Evolutionary conservation across 1,140 invertebrate species (phyloP).

Genomic region (Apolygus lucorum): DNA sequence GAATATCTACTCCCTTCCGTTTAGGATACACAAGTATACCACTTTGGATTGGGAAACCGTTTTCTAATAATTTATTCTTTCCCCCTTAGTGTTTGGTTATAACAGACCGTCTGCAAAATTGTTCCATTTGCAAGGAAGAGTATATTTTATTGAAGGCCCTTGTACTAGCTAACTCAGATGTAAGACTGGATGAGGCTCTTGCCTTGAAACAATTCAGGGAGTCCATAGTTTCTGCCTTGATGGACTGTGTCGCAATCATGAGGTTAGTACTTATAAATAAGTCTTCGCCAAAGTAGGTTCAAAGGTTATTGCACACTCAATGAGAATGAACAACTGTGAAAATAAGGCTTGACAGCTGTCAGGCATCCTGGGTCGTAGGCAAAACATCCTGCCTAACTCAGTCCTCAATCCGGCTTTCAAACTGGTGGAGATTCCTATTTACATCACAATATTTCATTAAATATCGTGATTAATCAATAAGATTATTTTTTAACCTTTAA

Average conservation of each 20-base stretch:
- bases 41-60: no score
- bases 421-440: background rate
- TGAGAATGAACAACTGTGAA: background rate
- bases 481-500: no score
- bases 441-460: background rate
- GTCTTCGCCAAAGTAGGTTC: background rate
- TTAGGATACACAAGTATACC: no score
- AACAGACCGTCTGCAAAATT: conserved; percentile 72
- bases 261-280: conserved; percentile 42
- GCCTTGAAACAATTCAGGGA: conserved; percentile 80
- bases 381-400: no score
- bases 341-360: background rate
- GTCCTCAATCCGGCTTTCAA: no score
- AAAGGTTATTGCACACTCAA: background rate
- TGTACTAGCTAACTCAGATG: conserved; percentile 85
- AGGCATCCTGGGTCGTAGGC: no score
- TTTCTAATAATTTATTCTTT: conserved; percentile 1
- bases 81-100: conserved; percentile 67
- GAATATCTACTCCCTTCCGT: no score
- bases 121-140: conserved; percentile 78
- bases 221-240: conserved; percentile 70
- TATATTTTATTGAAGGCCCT: conserved; percentile 88
- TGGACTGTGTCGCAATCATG: conserved; percentile 73
- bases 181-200: conserved; percentile 73
- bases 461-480: no score